Evolutionary conservation across 92 coral and sea anemone species (phyloP).

Genomic region (Virgularia gustaviana): DNA sequence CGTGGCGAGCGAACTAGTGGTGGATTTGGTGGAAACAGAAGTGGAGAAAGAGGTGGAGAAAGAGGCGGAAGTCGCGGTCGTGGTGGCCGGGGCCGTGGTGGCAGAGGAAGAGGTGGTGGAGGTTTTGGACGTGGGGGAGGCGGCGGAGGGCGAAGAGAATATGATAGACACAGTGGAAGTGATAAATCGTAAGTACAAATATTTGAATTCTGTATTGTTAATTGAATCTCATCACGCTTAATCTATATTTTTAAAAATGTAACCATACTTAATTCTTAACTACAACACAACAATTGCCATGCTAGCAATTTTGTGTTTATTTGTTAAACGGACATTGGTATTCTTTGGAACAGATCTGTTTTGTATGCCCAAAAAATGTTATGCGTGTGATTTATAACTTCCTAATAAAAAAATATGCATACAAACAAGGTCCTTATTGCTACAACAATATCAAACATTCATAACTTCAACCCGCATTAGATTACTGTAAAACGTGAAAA

Average conservation of each 20-base stretch:
- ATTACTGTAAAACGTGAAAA: no score
- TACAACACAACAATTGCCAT: no score
- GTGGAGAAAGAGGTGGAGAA: constrained; percentile 66
- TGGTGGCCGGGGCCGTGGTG: constrained; percentile 62
- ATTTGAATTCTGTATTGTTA: not conserved
- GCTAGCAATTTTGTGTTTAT: no score
- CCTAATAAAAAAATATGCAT: no score
- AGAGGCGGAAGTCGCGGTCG: constrained; percentile 71
- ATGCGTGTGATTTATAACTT: no score
- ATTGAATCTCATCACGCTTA: not conserved
- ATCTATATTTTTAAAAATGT: not conserved
- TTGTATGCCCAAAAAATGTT: no score
- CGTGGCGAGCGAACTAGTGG: constrained; percentile 58
- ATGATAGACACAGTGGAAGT: constrained; percentile 96
- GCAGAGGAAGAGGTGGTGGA: constrained; percentile 73
- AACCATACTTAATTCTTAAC: no score
- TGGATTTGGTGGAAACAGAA: constrained; percentile 34
- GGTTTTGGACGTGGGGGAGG: constrained; percentile 66
- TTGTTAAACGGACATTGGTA: no score
- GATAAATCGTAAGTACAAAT: constrained; percentile 97
- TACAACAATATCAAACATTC: no score
- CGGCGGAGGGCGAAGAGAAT: constrained; percentile 82
- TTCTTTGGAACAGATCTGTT: no score
- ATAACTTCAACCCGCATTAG: no score
- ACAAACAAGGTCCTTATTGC: no score